Percentiles rank a stretch among this genome's conserved stretches.
phyloP scores from a whole-genome alignment of 2,113 vertebrate species.

The Ursus arctos region DNA sequence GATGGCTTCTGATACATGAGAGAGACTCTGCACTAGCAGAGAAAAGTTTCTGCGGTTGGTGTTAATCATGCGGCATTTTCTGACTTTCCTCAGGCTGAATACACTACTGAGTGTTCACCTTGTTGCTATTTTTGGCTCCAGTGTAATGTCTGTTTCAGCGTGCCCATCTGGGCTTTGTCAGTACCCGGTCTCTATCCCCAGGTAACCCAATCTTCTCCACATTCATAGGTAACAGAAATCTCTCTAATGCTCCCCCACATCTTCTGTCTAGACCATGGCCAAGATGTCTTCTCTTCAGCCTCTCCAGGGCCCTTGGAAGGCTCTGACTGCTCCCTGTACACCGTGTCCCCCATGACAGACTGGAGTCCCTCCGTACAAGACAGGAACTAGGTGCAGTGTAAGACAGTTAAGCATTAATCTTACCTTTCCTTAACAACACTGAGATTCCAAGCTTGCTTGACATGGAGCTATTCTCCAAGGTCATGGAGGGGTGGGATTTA shows the following conservation, averaged over 20 bases:
- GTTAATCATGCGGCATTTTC: neutral
- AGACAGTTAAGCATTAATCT: neutral
- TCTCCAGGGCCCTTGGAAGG: neutral
- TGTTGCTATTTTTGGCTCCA: neutral
- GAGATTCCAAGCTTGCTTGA: neutral
- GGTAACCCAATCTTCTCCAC: neutral
- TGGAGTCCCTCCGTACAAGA: neutral
- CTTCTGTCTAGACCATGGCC: neutral
- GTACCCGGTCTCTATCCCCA: neutral
- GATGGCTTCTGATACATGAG: neutral
- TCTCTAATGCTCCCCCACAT: neutral
- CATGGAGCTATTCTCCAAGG: neutral
- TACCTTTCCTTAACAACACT: neutral
- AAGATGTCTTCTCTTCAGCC: neutral
- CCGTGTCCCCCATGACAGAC: accelerated
- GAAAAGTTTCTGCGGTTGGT: neutral
- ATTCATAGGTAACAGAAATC: neutral
- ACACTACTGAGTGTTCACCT: neutral
- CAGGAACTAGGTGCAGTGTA: neutral
- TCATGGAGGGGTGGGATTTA: neutral
- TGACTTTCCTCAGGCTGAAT: no score
- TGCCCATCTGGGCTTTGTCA: accelerated
- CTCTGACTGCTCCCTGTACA: accelerated
- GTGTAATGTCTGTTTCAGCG: neutral
- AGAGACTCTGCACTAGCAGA: neutral